Base-by-base conservation (phyloP, 2,113 vertebrate species). In the Peucedramus taeniatus region DNA sequence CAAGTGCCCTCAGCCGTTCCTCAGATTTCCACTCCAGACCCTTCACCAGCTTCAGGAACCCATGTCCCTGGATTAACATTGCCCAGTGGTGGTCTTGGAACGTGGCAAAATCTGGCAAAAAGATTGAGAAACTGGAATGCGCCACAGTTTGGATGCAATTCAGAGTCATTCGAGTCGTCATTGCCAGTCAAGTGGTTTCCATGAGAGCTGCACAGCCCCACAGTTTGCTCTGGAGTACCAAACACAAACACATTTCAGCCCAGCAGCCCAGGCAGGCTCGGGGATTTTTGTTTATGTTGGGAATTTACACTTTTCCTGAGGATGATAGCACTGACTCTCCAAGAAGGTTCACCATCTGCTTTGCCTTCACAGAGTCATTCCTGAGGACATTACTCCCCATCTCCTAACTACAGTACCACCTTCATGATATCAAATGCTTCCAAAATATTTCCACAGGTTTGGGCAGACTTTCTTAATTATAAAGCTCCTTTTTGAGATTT, bases 111-210 rank as follows among this genome's bases (percentile, higher is more conserved):
- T 57, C 30, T 27, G 61, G 65, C 64, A 42, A 15, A 44, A 72
- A 35, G 47, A 4, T 0, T 7, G 31, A 49, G n/a, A 23, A 60
- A 15, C 1, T 24, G 35, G 49, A 51, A 6, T 33, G 80, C 0
- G 1, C 53, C 57, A 6, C 0, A 4, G 6, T 60, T 40, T 56
- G 45, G 35, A 26, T 68, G 33, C 10, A 44, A 65, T 37, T 78
- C 31, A 18, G 68, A 54, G 45, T 44, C 27, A 53, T 33, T 33
- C 3, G 4, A 86, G 49, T 1, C n/a, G 39, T 50, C 63, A 26
- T 1, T 30, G 82, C 65, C 39, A 74, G 75, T 63, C 78, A 40
- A 44, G 74, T 5, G 44, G 75, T 64, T 72, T 63, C 83, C 66
- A 45, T 0, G 53, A 59, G 83, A 83, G 83, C 83, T 19, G 3